These are phyloP conservation scores for Coluber constrictor DNA, from an alignment of 2,797 vertebrate genomes.

Conservation along the genomic window DNA sequence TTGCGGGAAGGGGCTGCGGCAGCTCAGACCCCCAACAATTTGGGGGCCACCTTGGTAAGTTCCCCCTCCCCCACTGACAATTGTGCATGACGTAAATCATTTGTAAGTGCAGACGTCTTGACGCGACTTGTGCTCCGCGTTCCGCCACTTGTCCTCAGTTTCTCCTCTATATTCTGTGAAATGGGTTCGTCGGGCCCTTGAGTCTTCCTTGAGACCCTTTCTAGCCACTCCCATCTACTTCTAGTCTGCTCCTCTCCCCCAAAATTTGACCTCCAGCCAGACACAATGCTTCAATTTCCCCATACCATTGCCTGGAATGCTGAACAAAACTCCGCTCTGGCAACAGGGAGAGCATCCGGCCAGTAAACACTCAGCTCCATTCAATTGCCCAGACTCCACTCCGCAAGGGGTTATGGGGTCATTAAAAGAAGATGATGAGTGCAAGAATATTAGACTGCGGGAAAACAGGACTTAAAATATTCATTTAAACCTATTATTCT, in stretches of 20 bases:
- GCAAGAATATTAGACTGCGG: background rate
- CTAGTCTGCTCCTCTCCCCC: too few species aligned
- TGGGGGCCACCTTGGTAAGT: constrained; percentile 89
- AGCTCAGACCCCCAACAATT: constrained; percentile 64
- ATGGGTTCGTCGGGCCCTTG: background rate
- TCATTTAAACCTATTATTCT: background rate
- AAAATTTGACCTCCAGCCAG: too few species aligned
- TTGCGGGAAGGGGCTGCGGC: constrained; percentile 65
- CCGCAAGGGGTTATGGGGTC: too few species aligned
- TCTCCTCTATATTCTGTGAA: background rate
- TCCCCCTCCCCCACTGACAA: background rate
- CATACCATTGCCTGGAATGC: background rate
- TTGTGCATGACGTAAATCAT: background rate
- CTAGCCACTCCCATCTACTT: background rate
- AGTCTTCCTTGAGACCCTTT: background rate
- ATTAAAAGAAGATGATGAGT: too few species aligned
- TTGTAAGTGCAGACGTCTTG: background rate
- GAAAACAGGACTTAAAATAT: background rate
- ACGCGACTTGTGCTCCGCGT: background rate
- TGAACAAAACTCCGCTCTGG: too few species aligned
- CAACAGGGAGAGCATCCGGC: too few species aligned
- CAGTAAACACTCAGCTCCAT: too few species aligned
- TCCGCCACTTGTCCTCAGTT: background rate
- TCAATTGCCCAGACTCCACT: too few species aligned
- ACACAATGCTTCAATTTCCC: background rate